Conservation (phyloP, 2,888 invertebrate species). For the Ephialtes manifestator region DNA sequence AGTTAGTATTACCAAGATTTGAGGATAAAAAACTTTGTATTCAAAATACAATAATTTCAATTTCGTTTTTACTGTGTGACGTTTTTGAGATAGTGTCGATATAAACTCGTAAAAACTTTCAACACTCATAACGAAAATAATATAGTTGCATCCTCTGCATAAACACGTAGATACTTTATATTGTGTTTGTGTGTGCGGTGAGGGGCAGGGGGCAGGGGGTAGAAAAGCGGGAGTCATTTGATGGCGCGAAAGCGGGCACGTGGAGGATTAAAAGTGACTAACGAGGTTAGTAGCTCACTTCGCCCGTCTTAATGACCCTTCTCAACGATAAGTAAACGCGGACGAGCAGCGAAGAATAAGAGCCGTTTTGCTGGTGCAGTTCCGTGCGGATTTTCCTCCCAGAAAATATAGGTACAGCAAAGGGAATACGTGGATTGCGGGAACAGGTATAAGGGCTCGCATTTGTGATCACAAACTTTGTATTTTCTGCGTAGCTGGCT, state of each 20-base stretch:
- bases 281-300: conserved; percentile 65
- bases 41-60: no score
- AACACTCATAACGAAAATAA: conserved; percentile 34
- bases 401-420: conserved; percentile 33
- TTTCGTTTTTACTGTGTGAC: no score
- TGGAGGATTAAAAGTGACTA: conserved; percentile 69
- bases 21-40: no score
- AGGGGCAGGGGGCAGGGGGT: background rate
- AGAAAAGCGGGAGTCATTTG: conserved; percentile 50
- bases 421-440: background rate
- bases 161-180: conserved; percentile 27
- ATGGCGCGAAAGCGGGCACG: conserved; percentile 47
- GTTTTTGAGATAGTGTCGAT: background rate
- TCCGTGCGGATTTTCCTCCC: conserved; percentile 36
- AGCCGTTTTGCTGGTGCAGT: conserved; percentile 39
- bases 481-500: conserved; percentile 51
- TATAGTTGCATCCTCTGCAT: conserved; percentile 41
- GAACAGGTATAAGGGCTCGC: conserved; percentile 29
- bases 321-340: conserved; percentile 69
- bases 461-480: conserved; percentile 33
- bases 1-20: no score
- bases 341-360: conserved; percentile 58
- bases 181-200: background rate
- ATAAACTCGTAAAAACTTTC: conserved; percentile 10
- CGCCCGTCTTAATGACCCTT: conserved; percentile 66